phyloP scores from a whole-genome alignment of 1,140 invertebrate species.

The Aphis gossypii region DNA sequence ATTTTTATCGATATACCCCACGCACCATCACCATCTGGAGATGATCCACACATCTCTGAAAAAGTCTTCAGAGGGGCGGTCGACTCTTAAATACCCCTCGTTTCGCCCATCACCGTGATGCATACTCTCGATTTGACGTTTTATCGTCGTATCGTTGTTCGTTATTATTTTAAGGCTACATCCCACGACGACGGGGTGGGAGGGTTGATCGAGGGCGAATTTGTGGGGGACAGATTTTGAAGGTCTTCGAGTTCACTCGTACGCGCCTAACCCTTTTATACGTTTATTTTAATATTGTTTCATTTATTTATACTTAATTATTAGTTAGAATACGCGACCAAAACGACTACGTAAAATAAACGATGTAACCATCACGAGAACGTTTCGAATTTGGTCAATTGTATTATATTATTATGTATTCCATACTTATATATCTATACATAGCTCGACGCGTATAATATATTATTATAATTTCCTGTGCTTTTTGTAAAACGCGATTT shows the following conservation, averaged over 20 bases:
- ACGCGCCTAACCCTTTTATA: not conserved
- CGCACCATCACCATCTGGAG: not conserved
- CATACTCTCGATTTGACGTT: not conserved
- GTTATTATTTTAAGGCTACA: not conserved
- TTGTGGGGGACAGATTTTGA: not conserved
- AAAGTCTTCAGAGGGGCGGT: not conserved
- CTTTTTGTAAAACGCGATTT: not conserved
- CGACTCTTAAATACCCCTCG: not conserved
- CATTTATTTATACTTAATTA: not conserved
- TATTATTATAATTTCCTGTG: not conserved
- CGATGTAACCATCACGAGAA: not conserved
- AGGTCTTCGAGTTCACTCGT: not conserved
- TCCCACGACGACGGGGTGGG: not conserved
- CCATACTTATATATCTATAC: not conserved
- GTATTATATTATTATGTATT: not conserved
- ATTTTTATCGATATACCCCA: not conserved
- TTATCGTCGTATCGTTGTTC: not conserved
- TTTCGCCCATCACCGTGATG: not conserved
- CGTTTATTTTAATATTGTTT: not conserved
- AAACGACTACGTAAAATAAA: slow-evolving; percentile 26
- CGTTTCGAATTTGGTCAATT: slow-evolving; percentile 35
- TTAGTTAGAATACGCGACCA: not conserved
- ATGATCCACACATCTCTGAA: not conserved
- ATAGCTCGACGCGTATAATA: not conserved
- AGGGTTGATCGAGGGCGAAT: not conserved